Conservation (phyloP, 2,888 invertebrate species). For the Cryptus viduatorius region DNA sequence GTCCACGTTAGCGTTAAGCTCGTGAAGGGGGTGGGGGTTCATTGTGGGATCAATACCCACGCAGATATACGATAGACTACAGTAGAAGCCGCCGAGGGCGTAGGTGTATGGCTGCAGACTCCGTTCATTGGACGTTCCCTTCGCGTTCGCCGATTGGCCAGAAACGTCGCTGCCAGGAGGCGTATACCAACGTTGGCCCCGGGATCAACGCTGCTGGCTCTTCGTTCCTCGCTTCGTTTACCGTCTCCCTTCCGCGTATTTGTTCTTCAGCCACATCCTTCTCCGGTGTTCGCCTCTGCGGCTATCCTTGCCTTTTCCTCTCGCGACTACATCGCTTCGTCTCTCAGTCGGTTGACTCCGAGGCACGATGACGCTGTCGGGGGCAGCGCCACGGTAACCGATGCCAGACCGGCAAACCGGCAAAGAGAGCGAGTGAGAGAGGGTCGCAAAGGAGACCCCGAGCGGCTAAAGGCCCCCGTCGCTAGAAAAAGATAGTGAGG, state of each 20-base stretch:
- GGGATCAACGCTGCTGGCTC: slow-evolving; percentile 33
- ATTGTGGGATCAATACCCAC: slow-evolving; percentile 84
- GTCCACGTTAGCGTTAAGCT: background rate
- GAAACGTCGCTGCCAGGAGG: slow-evolving; percentile 82
- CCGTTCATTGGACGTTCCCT: slow-evolving; percentile 81
- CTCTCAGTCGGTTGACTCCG: slow-evolving; percentile 33
- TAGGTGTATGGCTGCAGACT: slow-evolving; percentile 81
- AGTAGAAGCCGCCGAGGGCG: slow-evolving; percentile 72
- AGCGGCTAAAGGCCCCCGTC: slow-evolving; percentile 64
- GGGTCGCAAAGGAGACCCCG: slow-evolving; percentile 62
- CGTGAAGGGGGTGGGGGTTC: slow-evolving; percentile 75
- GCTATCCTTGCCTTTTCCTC: slow-evolving; percentile 11
- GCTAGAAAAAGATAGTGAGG: slow-evolving; percentile 72
- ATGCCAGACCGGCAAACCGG: slow-evolving; percentile 55
- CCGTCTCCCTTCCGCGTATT: slow-evolving; percentile 24
- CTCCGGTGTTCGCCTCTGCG: slow-evolving; percentile 18
- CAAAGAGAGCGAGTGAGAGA: slow-evolving; percentile 59
- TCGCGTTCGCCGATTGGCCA: slow-evolving; percentile 77
- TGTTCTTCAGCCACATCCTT: background rate
- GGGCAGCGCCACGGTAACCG: slow-evolving; percentile 67
- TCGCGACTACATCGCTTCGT: slow-evolving; percentile 1
- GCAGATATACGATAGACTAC: slow-evolving; percentile 21
- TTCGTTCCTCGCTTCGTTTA: slow-evolving; percentile 30
- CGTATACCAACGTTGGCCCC: slow-evolving; percentile 75
- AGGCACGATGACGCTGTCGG: slow-evolving; percentile 72